These are phyloP conservation scores for Drosophila suboccidentalis DNA, from an alignment of 2,888 invertebrate species.

Conservation along the genomic window DNA sequence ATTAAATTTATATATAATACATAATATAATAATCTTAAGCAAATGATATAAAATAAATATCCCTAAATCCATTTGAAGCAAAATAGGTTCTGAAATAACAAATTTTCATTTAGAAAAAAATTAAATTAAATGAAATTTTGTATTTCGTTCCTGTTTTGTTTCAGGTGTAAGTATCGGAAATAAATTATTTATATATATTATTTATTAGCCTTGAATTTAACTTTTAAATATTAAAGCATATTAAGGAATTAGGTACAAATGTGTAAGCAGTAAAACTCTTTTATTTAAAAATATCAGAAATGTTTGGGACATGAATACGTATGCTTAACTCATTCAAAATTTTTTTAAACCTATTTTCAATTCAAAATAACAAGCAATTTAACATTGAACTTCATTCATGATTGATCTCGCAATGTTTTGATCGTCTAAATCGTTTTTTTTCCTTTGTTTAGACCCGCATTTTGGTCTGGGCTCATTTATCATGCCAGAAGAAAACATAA, in stretches of 20 bases:
- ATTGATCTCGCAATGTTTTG: constrained; percentile 41
- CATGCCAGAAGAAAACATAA: constrained; percentile 37
- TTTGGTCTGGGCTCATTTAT: constrained; percentile 45
- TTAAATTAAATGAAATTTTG: too few relatives aligned
- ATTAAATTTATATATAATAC: not conserved
- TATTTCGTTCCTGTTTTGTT: not conserved
- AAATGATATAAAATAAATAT: not conserved
- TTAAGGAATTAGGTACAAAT: too few relatives aligned
- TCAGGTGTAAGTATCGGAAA: not conserved
- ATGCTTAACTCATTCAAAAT: not conserved
- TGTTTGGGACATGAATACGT: not conserved
- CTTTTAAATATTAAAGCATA: too few relatives aligned
- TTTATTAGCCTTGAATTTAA: too few relatives aligned
- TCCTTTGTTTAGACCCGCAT: constrained; percentile 41
- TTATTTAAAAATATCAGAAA: too few relatives aligned
- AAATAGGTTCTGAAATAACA: not conserved
- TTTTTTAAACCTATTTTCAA: not conserved
- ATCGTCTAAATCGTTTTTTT: constrained; percentile 22
- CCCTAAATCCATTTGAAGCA: not conserved
- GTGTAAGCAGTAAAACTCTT: too few relatives aligned
- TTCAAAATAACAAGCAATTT: constrained; percentile 3
- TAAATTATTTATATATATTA: too few relatives aligned
- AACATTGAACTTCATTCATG: constrained; percentile 46
- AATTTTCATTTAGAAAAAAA: not conserved
- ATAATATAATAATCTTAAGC: too few relatives aligned